Percentiles rank a stretch among this genome's conserved stretches.
Evolutionary conservation across 1,140 invertebrate genomes (phyloP).

Genomic region (Pentalonia nigronervosa): DNA sequence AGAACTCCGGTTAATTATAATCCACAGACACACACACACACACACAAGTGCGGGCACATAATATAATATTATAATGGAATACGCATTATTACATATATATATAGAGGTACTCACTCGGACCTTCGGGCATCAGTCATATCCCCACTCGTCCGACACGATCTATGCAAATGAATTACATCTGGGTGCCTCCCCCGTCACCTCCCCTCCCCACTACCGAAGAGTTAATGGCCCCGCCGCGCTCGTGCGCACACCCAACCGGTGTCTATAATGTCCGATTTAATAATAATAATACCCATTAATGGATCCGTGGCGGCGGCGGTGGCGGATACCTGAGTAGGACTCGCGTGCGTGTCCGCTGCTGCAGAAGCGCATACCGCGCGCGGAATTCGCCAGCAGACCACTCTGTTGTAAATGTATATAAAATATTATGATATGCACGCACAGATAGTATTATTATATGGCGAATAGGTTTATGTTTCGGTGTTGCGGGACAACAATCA

Average conservation of each 20-base stretch:
- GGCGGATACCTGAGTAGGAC: background rate
- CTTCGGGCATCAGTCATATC: conserved; percentile 55
- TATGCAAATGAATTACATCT: conserved; percentile 44
- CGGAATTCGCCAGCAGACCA: background rate
- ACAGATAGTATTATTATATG: too few species aligned
- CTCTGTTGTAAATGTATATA: background rate
- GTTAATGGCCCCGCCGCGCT: conserved; percentile 43
- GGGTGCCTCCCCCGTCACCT: background rate
- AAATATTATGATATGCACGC: too few species aligned
- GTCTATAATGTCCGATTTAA: conserved; percentile 37
- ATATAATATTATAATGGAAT: background rate
- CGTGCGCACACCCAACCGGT: background rate
- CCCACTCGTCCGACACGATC: conserved; percentile 45
- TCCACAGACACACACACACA: background rate
- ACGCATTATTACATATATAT: background rate
- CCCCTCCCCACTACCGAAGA: background rate
- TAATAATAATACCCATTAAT: conserved; percentile 47
- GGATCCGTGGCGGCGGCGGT: background rate
- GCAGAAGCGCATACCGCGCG: background rate
- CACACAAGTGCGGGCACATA: background rate
- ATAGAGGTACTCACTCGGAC: background rate
- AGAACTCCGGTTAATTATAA: conserved; percentile 45
- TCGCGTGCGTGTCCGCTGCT: background rate
- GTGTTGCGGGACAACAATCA: too few species aligned
- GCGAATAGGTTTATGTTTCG: too few species aligned